Evolutionary conservation across 1,140 invertebrate species (phyloP).

Genomic region (Zaprionus inermis): DNA sequence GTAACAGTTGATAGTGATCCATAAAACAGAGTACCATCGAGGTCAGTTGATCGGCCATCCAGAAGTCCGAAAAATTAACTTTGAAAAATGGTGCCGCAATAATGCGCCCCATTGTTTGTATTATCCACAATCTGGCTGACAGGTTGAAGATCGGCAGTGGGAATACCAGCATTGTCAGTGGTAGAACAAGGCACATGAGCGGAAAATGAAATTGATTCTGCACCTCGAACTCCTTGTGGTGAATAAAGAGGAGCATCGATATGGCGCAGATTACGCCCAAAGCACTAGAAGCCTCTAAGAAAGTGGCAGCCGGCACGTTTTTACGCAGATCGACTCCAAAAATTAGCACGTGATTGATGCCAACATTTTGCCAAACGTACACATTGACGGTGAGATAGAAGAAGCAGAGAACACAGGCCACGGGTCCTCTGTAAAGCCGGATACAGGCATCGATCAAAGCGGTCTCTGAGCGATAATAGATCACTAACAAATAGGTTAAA

Average conservation of each 20-base stretch:
- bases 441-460: conserved; percentile 12
- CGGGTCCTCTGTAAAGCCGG: conserved; percentile 87
- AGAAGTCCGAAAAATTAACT: conserved; percentile 96
- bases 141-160: conserved; percentile 87
- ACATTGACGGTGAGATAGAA: conserved; percentile 88
- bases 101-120: conserved; percentile 85
- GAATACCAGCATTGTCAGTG: conserved; percentile 87
- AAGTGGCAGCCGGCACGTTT: conserved; percentile 87
- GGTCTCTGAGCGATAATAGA: neutral
- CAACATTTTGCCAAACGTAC: conserved; percentile 89
- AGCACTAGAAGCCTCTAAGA: conserved; percentile 88
- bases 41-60: conserved; percentile 96
- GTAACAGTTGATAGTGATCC: conserved; percentile 88
- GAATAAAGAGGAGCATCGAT: conserved; percentile 84
- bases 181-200: conserved; percentile 85
- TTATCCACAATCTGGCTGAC: conserved; percentile 84
- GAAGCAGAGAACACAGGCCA: conserved; percentile 87
- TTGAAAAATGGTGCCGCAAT: conserved; percentile 92
- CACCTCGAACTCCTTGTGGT: conserved; percentile 84
- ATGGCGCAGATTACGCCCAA: conserved; percentile 89
- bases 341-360: conserved; percentile 92
- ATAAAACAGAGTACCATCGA: conserved; percentile 90
- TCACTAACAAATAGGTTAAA: neutral
- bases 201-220: conserved; percentile 87
- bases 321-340: conserved; percentile 91